phyloP scores from a whole-genome alignment of 2,113 vertebrate genomes.

The Tringa solitaria region DNA sequence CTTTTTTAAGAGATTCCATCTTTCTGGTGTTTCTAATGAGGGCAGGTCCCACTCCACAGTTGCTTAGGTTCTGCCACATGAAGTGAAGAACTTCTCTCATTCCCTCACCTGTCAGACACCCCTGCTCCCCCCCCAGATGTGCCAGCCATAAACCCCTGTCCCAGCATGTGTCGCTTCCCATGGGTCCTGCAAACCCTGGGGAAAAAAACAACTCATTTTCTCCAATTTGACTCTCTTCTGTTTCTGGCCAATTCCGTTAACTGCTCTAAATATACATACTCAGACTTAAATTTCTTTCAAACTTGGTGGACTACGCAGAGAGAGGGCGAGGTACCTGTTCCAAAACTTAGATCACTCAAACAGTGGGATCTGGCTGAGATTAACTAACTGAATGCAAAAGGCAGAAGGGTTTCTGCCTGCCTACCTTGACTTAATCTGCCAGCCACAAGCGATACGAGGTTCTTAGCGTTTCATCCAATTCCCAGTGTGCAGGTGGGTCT shows the following conservation, averaged over 20 bases:
- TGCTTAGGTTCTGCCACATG: not conserved
- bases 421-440: not conserved
- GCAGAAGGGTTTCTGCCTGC: not conserved
- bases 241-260: not conserved
- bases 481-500: not conserved
- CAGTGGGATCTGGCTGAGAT: not conserved
- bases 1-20: not conserved
- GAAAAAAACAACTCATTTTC: not conserved
- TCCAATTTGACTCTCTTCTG: not conserved
- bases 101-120: not conserved
- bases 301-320: not conserved
- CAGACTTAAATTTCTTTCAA: not conserved
- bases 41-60: not conserved
- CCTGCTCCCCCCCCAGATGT: not conserved
- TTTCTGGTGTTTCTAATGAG: not conserved
- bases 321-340: not conserved
- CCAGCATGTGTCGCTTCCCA: not conserved
- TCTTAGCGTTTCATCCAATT: not conserved
- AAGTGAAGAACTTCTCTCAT: not conserved
- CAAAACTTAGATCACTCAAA: not conserved
- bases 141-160: not conserved
- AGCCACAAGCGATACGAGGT: accelerated
- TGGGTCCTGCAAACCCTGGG: not conserved
- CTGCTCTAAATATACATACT: not conserved
- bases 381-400: not conserved